Evolutionary conservation across 2,797 vertebrate species (phyloP).

Genomic region (Tauraco hartlaubi): DNA sequence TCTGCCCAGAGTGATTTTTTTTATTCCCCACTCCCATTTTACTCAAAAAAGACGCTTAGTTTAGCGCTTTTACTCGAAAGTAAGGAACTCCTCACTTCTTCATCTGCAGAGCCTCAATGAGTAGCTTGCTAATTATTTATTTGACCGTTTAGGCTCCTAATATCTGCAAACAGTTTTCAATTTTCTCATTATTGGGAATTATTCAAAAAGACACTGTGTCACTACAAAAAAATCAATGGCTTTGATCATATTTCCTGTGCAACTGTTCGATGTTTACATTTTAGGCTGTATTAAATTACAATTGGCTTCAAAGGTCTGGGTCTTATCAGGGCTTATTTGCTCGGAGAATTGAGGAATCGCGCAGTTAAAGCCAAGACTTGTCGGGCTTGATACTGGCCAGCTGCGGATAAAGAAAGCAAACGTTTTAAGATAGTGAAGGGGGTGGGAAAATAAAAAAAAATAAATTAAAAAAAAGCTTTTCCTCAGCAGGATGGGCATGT

Average conservation of each 20-base stretch:
- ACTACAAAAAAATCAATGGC: constrained; percentile 32
- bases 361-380: not conserved
- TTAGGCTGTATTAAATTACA: constrained; percentile 58
- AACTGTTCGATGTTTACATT: constrained; percentile 26
- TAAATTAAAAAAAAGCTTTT: not conserved
- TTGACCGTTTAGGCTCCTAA: constrained; percentile 20
- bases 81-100: not conserved
- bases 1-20: not conserved
- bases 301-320: constrained; percentile 35
- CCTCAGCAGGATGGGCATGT: fast-evolving
- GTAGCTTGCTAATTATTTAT: constrained; percentile 32
- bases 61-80: not conserved
- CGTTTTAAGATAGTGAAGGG: not conserved
- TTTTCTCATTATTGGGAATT: constrained; percentile 45
- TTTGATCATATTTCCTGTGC: constrained; percentile 62
- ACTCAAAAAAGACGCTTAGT: not conserved
- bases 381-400: not conserved
- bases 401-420: not conserved
- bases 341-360: not conserved
- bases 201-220: constrained; percentile 36
- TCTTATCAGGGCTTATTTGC: constrained; percentile 41
- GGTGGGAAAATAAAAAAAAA: no score
- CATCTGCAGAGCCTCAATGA: not conserved
- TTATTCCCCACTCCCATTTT: not conserved
- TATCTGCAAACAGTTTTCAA: constrained; percentile 13